Conservation (phyloP, 1,140 invertebrate genomes). For the Caenorhabditis brenneri region DNA sequence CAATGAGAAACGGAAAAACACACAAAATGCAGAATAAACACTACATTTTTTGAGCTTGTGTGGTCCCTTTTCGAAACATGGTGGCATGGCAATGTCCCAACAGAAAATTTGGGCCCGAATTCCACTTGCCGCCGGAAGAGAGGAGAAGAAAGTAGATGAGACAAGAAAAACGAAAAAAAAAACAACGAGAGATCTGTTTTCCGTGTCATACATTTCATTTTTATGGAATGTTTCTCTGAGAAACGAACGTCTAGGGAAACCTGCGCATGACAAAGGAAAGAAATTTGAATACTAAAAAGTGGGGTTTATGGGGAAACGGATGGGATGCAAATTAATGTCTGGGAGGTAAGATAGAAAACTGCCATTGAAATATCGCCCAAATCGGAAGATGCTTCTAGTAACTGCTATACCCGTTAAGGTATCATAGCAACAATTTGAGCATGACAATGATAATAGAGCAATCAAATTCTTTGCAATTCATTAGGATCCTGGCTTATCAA, state of each 20-base stretch:
- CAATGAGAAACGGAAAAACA: neutral
- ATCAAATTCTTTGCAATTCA: no score
- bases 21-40: slow-evolving; percentile 4
- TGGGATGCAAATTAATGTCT: no score
- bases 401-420: no score
- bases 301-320: no score
- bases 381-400: no score
- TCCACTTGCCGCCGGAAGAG: neutral
- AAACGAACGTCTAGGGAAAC: neutral
- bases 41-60: neutral
- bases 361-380: no score
- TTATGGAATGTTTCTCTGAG: neutral
- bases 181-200: neutral
- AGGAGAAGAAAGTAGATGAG: neutral
- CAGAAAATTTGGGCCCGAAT: neutral
- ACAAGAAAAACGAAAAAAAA: neutral
- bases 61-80: neutral
- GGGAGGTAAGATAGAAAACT: no score
- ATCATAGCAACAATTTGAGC: no score
- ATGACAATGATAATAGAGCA: no score
- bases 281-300: no score
- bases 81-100: neutral
- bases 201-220: neutral
- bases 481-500: no score
- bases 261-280: no score